These are phyloP conservation scores for Hemistola chrysoprasaria DNA, from an alignment of 2,888 invertebrate genomes.

Conservation along the genomic window DNA sequence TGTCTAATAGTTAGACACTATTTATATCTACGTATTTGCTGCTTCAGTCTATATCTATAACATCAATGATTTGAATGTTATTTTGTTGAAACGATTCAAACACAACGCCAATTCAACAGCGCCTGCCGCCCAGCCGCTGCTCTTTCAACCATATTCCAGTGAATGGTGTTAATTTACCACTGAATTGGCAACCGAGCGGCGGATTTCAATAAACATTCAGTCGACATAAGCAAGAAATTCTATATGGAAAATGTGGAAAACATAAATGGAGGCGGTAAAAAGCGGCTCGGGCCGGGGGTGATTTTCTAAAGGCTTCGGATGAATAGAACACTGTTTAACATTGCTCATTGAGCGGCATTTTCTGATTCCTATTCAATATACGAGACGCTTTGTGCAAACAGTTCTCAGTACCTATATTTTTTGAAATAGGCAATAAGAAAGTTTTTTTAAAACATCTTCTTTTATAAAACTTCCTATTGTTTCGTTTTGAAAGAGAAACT, in stretches of 20 bases:
- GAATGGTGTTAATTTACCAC: constrained; percentile 73
- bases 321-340: constrained; percentile 75
- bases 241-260: constrained; percentile 76
- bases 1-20: no score
- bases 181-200: constrained; percentile 63
- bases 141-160: constrained; percentile 24
- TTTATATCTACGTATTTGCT: no score
- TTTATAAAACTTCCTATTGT: constrained; percentile 41
- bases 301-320: constrained; percentile 78
- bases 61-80: no score
- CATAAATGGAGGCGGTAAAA: constrained; percentile 70
- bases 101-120: constrained; percentile 11
- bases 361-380: constrained; percentile 67
- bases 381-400: constrained; percentile 47
- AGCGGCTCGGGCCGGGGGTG: constrained; percentile 70
- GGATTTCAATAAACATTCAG: constrained; percentile 63
- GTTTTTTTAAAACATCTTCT: constrained; percentile 51
- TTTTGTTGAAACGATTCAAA: neutral
- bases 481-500: constrained; percentile 25
- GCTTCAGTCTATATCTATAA: no score
- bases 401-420: constrained; percentile 23
- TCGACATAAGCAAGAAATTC: constrained; percentile 62
- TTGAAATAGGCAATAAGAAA: constrained; percentile 39
- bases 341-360: constrained; percentile 74
- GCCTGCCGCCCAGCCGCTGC: constrained; percentile 2